Conservation (phyloP, 2,888 invertebrate genomes). For the Campoplex nolae region DNA sequence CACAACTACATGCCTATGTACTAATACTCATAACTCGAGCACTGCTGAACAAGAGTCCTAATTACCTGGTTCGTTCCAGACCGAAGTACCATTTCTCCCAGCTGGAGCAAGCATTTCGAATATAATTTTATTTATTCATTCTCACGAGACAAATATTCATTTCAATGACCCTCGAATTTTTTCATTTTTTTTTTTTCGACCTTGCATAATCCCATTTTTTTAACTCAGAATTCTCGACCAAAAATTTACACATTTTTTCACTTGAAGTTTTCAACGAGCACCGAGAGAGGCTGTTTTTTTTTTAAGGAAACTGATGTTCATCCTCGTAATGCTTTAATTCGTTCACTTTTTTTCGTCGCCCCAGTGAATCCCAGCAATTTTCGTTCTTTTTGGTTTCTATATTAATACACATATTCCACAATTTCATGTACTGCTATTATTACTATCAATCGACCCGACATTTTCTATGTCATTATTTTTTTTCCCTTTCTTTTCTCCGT, state of each 20-base stretch:
- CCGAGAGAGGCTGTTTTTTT: neutral
- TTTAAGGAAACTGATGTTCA: neutral
- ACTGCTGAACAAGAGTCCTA: slow-evolving; percentile 56
- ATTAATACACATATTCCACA: neutral
- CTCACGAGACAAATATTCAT: slow-evolving; percentile 16
- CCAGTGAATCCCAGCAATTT: neutral
- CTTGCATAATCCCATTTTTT: neutral
- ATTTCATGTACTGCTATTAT: neutral
- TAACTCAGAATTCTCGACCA: neutral
- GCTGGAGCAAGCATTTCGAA: slow-evolving; percentile 27
- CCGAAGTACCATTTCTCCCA: slow-evolving; percentile 51
- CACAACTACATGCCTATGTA: slow-evolving; percentile 36
- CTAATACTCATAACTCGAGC: slow-evolving; percentile 45
- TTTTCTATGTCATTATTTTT: neutral
- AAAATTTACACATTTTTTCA: neutral
- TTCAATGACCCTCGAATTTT: slow-evolving; percentile 28
- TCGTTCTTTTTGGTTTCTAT: neutral
- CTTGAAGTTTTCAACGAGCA: neutral
- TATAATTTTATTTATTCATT: slow-evolving; percentile 55
- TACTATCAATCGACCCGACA: neutral
- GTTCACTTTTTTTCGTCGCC: neutral
- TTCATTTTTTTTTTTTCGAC: neutral
- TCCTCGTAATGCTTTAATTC: neutral
- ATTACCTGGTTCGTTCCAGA: slow-evolving; percentile 59
- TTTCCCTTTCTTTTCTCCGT: too few species aligned